Base-by-base conservation (phyloP, 1,140 invertebrate species). In the Octopus bimaculoides region DNA sequence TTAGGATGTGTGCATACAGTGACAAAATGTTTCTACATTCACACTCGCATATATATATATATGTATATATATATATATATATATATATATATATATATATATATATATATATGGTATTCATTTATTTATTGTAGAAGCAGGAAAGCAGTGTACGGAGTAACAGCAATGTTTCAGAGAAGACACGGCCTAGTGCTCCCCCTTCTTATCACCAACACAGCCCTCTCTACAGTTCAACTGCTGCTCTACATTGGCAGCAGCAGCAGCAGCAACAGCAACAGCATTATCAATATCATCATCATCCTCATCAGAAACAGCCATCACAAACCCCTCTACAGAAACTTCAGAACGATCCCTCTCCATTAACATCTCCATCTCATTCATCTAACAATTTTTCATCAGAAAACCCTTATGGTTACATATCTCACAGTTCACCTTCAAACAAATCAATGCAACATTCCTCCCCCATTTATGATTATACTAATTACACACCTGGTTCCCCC, bases 181-280 rank as follows among this genome's bases (percentile, higher is more conserved):
- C 73, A n/a, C 41, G 77, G 41, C 56, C 66, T 55, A 80, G 77
- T n/a, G 81, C 77, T 12, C 85, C 85, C 41, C 86, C 85, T 14
- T 82, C 83, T 4, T 86, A 86, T 75, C 80, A 81, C 54, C 82
- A 84, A 5, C 80, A 85, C 10, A 87, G 87, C 41, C 87, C 87
- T 5, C 87, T 88, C 80, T 81, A 80, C 52, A 10, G 75, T 12
- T 54, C 78, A 20, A 78, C 81, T 17, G 82, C 77, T 77, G 54
- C 8, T 80, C 82, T 52, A 78, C 17, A 53, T 9, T 52, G 54
- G 12, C 71, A 56, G 14, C 78, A 75, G 14, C 41, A 12, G 55
- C 77, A 17, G 5, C 74, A 2, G 61, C 79, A 20, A 61, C 80
- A 83, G 54, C 80, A 71, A 77, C 77, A 17, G 5, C 74, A n/a